These are phyloP conservation scores for Pangasianodon hypophthalmus DNA, from an alignment of 2,113 vertebrate species.

Conservation along the genomic window DNA sequence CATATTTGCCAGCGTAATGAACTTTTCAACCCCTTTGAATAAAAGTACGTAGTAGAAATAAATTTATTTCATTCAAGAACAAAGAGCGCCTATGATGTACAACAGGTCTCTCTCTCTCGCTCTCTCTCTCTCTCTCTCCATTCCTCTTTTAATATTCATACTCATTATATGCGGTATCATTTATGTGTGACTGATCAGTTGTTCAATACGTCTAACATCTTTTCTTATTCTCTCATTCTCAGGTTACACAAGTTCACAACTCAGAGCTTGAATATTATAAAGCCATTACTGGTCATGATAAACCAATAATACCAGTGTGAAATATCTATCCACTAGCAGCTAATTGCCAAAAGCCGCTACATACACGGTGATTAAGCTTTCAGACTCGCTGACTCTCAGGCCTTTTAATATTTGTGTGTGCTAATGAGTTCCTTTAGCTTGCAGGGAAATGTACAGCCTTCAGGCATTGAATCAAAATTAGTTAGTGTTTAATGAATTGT, in stretches of 20 bases:
- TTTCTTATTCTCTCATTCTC: not conserved
- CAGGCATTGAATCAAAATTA: slow-evolving; percentile 13
- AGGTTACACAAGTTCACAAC: slow-evolving; percentile 9
- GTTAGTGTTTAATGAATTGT: slow-evolving; percentile 40
- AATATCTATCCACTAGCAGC: not conserved
- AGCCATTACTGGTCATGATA: slow-evolving; percentile 15
- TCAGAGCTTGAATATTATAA: not conserved
- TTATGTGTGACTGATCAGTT: not conserved
- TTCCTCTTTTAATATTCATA: not conserved
- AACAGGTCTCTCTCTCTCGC: not conserved
- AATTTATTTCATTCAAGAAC: not conserved
- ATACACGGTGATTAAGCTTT: not conserved
- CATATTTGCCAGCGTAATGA: not conserved
- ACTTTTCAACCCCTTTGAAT: not conserved
- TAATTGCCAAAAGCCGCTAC: not conserved
- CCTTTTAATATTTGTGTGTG: slow-evolving; percentile 20
- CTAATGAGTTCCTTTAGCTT: slow-evolving; percentile 31
- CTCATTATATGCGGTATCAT: not conserved
- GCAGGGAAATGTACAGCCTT: slow-evolving; percentile 7
- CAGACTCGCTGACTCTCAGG: slow-evolving; percentile 10
- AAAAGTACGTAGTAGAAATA: not conserved
- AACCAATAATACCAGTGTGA: slow-evolving; percentile 11
- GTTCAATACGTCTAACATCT: not conserved
- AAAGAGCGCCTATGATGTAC: not conserved
- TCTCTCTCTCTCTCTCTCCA: not conserved